These are phyloP conservation scores for Drosophila pallidifrons DNA, from an alignment of 1,140 invertebrate genomes.

Conservation along the genomic window DNA sequence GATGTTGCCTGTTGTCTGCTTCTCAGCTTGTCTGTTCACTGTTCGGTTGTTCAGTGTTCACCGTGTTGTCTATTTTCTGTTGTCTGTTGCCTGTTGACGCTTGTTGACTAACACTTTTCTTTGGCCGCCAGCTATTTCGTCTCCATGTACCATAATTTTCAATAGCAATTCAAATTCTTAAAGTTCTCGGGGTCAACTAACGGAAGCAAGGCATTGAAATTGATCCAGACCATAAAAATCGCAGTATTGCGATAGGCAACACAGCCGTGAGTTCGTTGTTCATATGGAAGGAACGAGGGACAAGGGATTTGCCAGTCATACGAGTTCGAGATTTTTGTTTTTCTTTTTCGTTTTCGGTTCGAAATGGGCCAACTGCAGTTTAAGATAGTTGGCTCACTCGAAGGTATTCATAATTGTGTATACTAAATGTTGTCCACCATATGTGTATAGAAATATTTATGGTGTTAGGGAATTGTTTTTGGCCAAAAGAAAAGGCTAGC, in stretches of 20 bases:
- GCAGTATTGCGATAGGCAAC: conserved; percentile 45
- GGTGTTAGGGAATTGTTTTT: background rate
- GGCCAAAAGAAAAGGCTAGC: background rate
- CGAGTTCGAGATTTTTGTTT: conserved; percentile 4
- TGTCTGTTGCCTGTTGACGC: conserved; percentile 50
- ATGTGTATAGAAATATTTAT: background rate
- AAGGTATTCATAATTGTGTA: conserved; percentile 5
- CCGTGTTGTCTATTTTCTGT: background rate
- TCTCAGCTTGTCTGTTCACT: background rate
- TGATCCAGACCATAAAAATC: conserved; percentile 68
- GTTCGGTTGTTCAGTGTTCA: no score
- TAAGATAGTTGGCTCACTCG: conserved; percentile 6
- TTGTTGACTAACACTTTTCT: conserved; percentile 70
- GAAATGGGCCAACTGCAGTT: conserved; percentile 7
- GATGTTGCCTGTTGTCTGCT: conserved; percentile 3
- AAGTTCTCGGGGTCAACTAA: conserved; percentile 73
- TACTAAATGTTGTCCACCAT: background rate
- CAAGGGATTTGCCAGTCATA: background rate
- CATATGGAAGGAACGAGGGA: background rate
- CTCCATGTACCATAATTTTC: conserved; percentile 71
- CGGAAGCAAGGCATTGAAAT: conserved; percentile 72
- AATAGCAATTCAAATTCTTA: conserved; percentile 73
- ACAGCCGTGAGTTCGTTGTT: conserved; percentile 6
- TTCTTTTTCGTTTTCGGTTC: background rate
- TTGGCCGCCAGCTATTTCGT: conserved; percentile 59